phyloP scores from a whole-genome alignment of 2,113 vertebrate genomes.

The Sorex araneus region DNA sequence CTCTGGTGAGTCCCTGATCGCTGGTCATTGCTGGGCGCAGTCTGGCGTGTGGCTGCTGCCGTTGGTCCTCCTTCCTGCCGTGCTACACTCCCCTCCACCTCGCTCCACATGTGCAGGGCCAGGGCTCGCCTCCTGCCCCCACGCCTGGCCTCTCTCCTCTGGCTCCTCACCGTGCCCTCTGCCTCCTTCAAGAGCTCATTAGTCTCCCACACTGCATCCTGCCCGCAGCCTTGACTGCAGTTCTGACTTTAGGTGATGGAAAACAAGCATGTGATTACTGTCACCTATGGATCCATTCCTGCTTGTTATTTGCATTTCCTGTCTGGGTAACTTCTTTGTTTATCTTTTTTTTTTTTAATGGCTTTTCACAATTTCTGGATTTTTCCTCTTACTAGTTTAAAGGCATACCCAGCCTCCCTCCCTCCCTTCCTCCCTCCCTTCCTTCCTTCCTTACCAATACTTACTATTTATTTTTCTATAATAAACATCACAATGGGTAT shows the following conservation, averaged over 20 bases:
- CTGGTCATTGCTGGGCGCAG: neutral
- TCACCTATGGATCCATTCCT: neutral
- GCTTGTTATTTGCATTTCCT: neutral
- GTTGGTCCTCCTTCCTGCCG: neutral
- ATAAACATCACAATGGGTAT: neutral
- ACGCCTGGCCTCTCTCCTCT: neutral
- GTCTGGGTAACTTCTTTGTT: neutral
- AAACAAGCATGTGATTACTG: neutral
- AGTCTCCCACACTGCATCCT: neutral
- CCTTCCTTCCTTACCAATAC: neutral
- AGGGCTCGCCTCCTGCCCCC: neutral
- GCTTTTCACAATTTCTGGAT: neutral
- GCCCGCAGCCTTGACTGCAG: neutral
- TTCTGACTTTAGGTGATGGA: neutral
- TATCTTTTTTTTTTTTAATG: neutral
- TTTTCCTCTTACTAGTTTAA: constrained; percentile 21
- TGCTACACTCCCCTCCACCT: neutral
- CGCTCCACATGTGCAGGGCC: neutral
- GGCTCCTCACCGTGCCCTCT: neutral
- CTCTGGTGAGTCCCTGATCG: neutral
- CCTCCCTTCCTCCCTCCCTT: no score
- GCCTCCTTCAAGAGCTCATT: neutral
- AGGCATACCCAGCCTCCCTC: neutral
- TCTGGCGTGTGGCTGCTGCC: no score
- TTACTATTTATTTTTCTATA: neutral